Base-by-base conservation (phyloP, 2,113 vertebrate species). In the Eulemur macaco region DNA sequence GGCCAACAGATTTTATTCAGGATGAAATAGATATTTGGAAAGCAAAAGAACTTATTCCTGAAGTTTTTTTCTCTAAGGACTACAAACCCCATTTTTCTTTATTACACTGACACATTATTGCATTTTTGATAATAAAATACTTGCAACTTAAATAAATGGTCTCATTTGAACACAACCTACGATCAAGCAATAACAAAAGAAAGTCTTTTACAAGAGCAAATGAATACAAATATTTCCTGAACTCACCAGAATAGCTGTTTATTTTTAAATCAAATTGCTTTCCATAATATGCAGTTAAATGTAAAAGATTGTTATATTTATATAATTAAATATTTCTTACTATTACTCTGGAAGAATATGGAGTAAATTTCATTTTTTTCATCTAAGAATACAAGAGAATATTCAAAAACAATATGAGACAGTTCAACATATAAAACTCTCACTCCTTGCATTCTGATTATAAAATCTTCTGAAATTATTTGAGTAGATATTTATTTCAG, bases 401-500 rank as follows among this genome's bases (percentile, higher is more conserved):
- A 77, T 91, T 92, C 5, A 82, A 83, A 93, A 88, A 68, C 8
- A 87, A 69, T 5, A 73, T 39, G 25, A 89, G 21, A 71, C 7
- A 58, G 5, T 76, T 93, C 23, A 29, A 92, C 34, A 58, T 60
- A 58, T 6, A 96, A 95, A 77, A 91, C 60, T 86, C 37, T 95
- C 29, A 50, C 21, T 56, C 1, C 64, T 47, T 14, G 3, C 4
- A 83, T 69, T 74, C 39, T 76, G 29, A 64, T 91, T 78, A 69
- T 52, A 68, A 89, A 93, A 78, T 54, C 20, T 90, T 69, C 52
- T 66, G 23, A 34, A 97, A 78, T 89, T 86, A 25, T 58, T 42
- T 95, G 77, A 86, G 37, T 89, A 86, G 52, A 80, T 91, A 82
- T 54, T 91, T 89, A 23, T 89, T 86, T 31, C 83, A 94, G 34